Conservation (phyloP, 2,113 vertebrate genomes). For the Gallinago jamesoni region DNA sequence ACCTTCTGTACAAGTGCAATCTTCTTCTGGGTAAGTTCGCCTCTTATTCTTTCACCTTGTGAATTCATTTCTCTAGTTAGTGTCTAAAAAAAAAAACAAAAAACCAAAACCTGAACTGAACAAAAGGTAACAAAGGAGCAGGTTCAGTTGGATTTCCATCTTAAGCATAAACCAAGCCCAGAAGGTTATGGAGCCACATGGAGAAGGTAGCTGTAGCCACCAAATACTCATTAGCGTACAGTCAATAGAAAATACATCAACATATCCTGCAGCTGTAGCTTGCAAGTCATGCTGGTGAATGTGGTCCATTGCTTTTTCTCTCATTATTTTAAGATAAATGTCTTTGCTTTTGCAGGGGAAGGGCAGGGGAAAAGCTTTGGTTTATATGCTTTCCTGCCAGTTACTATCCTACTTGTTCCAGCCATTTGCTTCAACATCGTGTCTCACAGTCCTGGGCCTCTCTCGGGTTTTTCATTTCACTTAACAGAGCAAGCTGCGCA, state of each 20-base stretch:
- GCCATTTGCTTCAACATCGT: neutral
- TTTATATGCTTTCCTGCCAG: neutral
- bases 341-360: neutral
- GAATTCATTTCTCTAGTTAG: neutral
- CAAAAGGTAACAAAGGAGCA: neutral
- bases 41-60: neutral
- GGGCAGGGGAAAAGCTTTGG: neutral
- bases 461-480: conserved; percentile 8
- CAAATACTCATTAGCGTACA: neutral
- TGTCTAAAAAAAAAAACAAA: neutral
- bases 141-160: neutral
- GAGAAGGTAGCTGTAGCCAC: neutral
- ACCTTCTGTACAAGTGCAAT: conserved; percentile 89
- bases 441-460: neutral
- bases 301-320: neutral
- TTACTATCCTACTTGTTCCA: neutral
- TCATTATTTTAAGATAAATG: conserved; percentile 3
- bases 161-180: neutral
- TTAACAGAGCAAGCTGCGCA: neutral
- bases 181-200: neutral
- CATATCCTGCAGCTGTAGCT: neutral
- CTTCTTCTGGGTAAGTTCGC: conserved; percentile 87
- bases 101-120: neutral
- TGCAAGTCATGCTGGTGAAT: neutral
- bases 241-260: neutral